Evolutionary conservation across 2,888 invertebrate genomes (phyloP).

Genomic region (Prionchulus punctatus): DNA sequence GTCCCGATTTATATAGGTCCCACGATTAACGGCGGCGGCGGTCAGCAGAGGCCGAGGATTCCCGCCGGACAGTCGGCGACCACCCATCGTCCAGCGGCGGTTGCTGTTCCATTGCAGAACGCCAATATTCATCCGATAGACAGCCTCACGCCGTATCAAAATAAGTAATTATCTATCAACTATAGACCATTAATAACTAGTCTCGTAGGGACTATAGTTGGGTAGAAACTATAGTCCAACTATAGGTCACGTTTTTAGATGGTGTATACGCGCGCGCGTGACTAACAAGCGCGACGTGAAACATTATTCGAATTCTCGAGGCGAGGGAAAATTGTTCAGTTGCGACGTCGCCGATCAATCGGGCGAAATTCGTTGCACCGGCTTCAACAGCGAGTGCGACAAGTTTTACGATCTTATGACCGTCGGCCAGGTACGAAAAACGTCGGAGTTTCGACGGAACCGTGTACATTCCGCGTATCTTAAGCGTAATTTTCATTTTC

Average conservation of each 20-base stretch:
- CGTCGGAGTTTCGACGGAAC: not conserved
- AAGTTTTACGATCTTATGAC: constrained; percentile 74
- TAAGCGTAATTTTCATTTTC: not conserved
- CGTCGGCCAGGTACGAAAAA: constrained; percentile 38
- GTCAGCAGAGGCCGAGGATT: not conserved
- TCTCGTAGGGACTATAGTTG: constrained; percentile 9
- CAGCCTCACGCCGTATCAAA: constrained; percentile 79
- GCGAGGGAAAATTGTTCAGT: constrained; percentile 81
- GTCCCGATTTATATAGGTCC: not conserved
- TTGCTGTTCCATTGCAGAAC: not conserved
- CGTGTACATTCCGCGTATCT: not conserved
- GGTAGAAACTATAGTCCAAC: constrained; percentile 6
- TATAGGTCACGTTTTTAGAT: constrained; percentile 41
- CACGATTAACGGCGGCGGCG: not conserved
- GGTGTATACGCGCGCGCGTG: constrained; percentile 79
- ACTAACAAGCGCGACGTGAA: constrained; percentile 61
- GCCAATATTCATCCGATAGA: constrained; percentile 52
- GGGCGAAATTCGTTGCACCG: constrained; percentile 81
- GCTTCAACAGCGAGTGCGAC: constrained; percentile 68
- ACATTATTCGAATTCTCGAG: constrained; percentile 75
- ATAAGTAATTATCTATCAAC: constrained; percentile 44
- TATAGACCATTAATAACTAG: constrained; percentile 6
- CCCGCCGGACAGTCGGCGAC: constrained; percentile 2
- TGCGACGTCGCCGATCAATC: constrained; percentile 71
- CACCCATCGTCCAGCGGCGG: too few relatives aligned